Evolutionary conservation across 2,797 vertebrate species (phyloP).

Genomic region (Benthosema pterotum): DNA sequence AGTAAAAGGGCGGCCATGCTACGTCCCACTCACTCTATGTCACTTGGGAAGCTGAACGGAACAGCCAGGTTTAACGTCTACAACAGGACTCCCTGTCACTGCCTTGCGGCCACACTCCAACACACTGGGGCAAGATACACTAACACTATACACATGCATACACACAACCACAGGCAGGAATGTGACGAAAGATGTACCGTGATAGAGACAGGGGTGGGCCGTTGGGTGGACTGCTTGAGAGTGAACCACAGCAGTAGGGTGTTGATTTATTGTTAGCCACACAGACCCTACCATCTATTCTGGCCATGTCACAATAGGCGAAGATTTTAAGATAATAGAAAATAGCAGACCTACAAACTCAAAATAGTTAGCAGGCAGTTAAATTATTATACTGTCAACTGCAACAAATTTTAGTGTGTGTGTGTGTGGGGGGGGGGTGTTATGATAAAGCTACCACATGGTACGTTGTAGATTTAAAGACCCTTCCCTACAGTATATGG

Average conservation of each 20-base stretch:
- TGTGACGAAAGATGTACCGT: slow-evolving; percentile 6
- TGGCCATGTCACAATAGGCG: too few relatives aligned
- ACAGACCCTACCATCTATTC: too few relatives aligned
- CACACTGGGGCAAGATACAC: slow-evolving; percentile 22
- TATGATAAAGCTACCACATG: too few relatives aligned
- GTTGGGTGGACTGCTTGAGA: neutral
- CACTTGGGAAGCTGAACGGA: slow-evolving; percentile 53
- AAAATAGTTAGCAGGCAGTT: too few relatives aligned
- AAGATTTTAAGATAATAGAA: too few relatives aligned
- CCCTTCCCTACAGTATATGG: too few relatives aligned
- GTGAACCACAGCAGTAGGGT: slow-evolving; percentile 4
- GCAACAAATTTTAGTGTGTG: too few relatives aligned
- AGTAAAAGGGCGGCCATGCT: slow-evolving; percentile 41
- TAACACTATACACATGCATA: slow-evolving; percentile 18
- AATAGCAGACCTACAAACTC: too few relatives aligned
- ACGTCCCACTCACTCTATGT: slow-evolving; percentile 63
- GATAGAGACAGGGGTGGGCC: slow-evolving; percentile 10
- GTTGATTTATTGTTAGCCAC: slow-evolving; percentile 3
- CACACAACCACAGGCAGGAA: slow-evolving; percentile 5
- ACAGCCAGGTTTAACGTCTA: slow-evolving; percentile 62
- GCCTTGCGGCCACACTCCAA: slow-evolving; percentile 34
- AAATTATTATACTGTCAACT: too few relatives aligned
- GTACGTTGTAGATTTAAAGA: too few relatives aligned
- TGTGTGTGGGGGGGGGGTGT: too few relatives aligned
- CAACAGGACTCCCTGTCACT: slow-evolving; percentile 53